Evolutionary conservation across 2,888 invertebrate species (phyloP).

Genomic region (Mesodorylaimus sp.): DNA sequence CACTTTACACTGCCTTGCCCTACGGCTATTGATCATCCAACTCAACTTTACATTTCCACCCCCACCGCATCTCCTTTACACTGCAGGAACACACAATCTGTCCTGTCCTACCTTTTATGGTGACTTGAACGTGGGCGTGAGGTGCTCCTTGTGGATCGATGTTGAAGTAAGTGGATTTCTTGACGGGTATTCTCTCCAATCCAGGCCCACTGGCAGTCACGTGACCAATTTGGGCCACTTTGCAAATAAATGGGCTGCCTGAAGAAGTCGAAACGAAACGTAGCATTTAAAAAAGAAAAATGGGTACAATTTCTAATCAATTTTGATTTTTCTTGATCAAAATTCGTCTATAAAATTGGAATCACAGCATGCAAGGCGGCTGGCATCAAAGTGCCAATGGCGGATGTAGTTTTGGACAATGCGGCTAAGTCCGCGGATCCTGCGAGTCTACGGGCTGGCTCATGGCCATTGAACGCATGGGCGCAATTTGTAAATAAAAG

Average conservation of each 20-base stretch:
- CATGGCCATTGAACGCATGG: too few species aligned
- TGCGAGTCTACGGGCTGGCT: too few species aligned
- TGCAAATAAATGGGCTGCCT: conserved; percentile 83
- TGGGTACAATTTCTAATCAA: too few species aligned
- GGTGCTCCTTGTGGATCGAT: conserved; percentile 47
- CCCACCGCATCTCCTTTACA: not conserved
- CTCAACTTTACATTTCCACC: not conserved
- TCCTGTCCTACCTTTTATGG: conserved; percentile 9
- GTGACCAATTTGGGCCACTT: conserved; percentile 51
- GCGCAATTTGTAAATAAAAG: too few species aligned
- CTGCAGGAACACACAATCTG: not conserved
- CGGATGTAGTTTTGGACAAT: too few species aligned
- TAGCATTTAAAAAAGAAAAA: too few species aligned
- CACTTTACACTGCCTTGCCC: too few species aligned
- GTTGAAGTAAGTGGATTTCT: conserved; percentile 43
- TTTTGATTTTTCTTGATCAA: too few species aligned
- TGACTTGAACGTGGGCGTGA: conserved; percentile 36
- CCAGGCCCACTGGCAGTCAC: conserved; percentile 48
- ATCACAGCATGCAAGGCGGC: too few species aligned
- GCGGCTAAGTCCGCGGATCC: too few species aligned
- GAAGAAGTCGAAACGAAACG: conserved; percentile 26
- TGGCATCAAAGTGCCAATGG: too few species aligned
- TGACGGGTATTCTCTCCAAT: conserved; percentile 50
- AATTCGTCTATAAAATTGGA: too few species aligned
- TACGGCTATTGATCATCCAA: not conserved